Evolutionary conservation across 2,797 vertebrate species (phyloP), one percentile per base, ranked within the genome.

Genomic region (Octomys mimax): DNA sequence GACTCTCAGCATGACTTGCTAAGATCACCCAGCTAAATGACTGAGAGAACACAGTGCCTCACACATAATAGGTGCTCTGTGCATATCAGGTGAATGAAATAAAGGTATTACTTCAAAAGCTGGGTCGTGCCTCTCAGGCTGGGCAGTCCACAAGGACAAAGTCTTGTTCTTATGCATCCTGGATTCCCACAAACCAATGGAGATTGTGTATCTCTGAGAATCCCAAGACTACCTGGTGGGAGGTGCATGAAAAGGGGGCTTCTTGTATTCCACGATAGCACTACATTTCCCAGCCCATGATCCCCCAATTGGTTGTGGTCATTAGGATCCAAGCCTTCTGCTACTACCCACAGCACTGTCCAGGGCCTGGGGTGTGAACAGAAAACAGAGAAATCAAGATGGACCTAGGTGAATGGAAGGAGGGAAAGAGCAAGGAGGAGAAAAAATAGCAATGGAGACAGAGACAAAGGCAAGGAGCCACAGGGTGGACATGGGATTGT

Each of bases 51-150:
- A 83, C 46, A 13, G 61, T 78, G 94, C 83, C 82, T 91, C 59
- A 33, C 46, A 57, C 8, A 33, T 21, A 95, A 78, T 82, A 87
- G 66, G 84, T 91, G 87, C 85, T 95, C 91, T 78, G 24, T 88
- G 95, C 93, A 82, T 80, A 92, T 61, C 36, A 95, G 92, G n/a
- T 61, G 18, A 81, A 73, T 94, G 79, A 81, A 81, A 62, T 42
- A 89, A 18, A 77, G 84, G 22, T 52, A 16, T 66, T 19, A 26
- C 46, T 87, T 85, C 33, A 87, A 84, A 46, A 31, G 68, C 28
- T 36, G 33, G 10, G 73, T 61, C 71, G 21, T 75, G 59, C 52
- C 75, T 71, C 80, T 75, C 49, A 94, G 66, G 39, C 49, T 46
- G 24, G 80, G 64, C 5, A 21, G 39, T 82, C 64, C 54, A 62